phyloP scores from a whole-genome alignment of 2,888 invertebrate species.

The Hydrotaea cyrtoneurina region DNA sequence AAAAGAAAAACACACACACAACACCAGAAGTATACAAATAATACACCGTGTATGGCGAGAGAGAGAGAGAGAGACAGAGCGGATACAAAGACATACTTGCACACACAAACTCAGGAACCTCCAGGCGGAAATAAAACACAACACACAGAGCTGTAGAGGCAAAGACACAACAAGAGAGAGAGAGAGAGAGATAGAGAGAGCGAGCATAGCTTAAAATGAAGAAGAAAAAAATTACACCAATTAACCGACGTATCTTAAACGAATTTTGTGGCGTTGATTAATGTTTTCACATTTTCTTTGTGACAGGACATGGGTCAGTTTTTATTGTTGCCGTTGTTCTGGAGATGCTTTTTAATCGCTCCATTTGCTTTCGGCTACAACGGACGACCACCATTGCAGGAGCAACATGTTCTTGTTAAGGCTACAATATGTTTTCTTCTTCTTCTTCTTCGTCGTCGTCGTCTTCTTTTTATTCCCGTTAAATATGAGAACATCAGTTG shows the following conservation, averaged over 20 bases:
- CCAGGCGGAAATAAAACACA: too few relatives aligned
- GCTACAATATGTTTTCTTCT: constrained; percentile 21
- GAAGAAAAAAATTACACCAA: constrained; percentile 54
- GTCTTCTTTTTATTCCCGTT: too few relatives aligned
- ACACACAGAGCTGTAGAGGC: neutral
- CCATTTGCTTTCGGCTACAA: neutral
- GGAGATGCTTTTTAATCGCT: constrained; percentile 15
- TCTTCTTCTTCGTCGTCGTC: too few relatives aligned
- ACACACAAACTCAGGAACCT: too few relatives aligned
- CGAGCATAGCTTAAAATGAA: neutral
- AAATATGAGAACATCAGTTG: constrained; percentile 18
- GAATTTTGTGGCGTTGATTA: constrained; percentile 65
- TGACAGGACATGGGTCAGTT: constrained; percentile 61
- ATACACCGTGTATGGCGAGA: too few relatives aligned
- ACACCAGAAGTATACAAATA: constrained; percentile 4
- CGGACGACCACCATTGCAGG: neutral
- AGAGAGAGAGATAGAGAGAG: neutral
- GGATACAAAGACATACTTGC: neutral
- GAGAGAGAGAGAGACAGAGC: neutral
- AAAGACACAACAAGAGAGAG: neutral
- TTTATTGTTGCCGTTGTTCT: constrained; percentile 20
- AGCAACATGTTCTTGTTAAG: constrained; percentile 30
- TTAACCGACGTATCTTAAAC: constrained; percentile 63
- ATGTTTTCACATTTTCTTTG: constrained; percentile 59
- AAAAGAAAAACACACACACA: neutral